Base-by-base conservation (phyloP, 2,888 invertebrate species). In the Drosophila pseudotalamancana region DNA sequence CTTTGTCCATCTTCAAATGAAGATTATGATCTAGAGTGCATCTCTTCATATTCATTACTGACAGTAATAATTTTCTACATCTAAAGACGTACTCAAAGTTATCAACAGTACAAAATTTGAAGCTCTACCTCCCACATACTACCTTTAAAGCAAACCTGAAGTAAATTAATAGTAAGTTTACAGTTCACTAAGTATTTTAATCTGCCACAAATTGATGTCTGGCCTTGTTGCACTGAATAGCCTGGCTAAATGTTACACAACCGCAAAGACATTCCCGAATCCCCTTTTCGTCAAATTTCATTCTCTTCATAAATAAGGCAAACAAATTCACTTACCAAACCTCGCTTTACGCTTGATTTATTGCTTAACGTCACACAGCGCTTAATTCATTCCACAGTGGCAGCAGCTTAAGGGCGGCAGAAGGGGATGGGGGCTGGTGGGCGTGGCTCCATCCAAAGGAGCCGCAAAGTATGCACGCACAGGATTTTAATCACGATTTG, bases 401-500 rank as follows among this genome's bases (percentile, higher is more conserved):
- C 18, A 21, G 16, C n/a, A 11, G 21, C 34, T 34, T 27, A 18
- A 18, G 19, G 51, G 21, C 9, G 34, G 16, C 25, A 14, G 43
- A n/a, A 12, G 45, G 43, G 43, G 9, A n/a, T n/a, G n/a, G n/a
- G n/a, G n/a, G n/a, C n/a, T n/a, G n/a, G n/a, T n/a, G n/a, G n/a
- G n/a, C n/a, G n/a, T n/a, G n/a, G n/a, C n/a, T n/a, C n/a, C n/a
- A n/a, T n/a, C n/a, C n/a, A n/a, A n/a, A n/a, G n/a, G n/a, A 51
- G 66, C 61, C 51, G 29, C 68, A 68, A 74, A 80, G 65, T 75
- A 59, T 57, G 81, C 71, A 66, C 73, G 78, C 74, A 64, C 76
- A 46, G 64, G 75, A 82, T 75, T 85, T 79, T 85, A 84, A 85
- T 85, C 83, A 80, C 71, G 83, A 81, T 88, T 87, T 88, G 87